Base-by-base conservation (phyloP, 2,113 vertebrate genomes). In the Lynx canadensis region DNA sequence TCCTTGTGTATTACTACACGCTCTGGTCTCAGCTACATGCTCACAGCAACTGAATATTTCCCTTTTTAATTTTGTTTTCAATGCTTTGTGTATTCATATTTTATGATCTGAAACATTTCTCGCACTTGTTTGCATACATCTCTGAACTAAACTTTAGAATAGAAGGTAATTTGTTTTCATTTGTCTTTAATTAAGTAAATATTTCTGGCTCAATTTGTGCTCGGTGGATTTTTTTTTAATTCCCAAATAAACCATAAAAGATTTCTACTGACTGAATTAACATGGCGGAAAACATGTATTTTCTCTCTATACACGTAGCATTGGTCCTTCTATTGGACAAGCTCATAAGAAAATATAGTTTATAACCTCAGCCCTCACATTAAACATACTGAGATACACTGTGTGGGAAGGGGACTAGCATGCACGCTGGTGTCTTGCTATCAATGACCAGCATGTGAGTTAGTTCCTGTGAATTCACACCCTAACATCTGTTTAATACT, bases 201-300 rank as follows among this genome's bases (percentile, higher is more conserved):
- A 66, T 52, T 89, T 84, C 94, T 82, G 97, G 78, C 16, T 91
- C 84, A 96, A 73, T 97, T 97, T 93, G 93, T 91, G 88, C 52
- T 92, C 79, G 36, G 33, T 87, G 96, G 88, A 89, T 92, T 68
- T 97, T 98, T 95, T 91, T 48, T 25, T 48, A 4, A 78, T 48
- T 29, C 12, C 4, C 97, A 89, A 97, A 96, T 97, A 97, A 96
- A 80, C 21, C 23, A 12, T 36, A 76, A 19, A 9, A 38, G 33
- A 68, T 80, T 90, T 94, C 18, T 83, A 29, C 27, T 71, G 4
- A 13, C 65, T 1, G 7, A 76, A 80, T 13, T 78, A 57, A 66
- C 13, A 27, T 90, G 31, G 12, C 10, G 92, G 25, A 86, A 95
- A 89, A 84, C 4, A 50, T 18, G 4, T 31, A 45, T 41, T 90